Evolutionary conservation across 2,888 invertebrate genomes (phyloP).

Genomic region (Drosophila bunnanda): DNA sequence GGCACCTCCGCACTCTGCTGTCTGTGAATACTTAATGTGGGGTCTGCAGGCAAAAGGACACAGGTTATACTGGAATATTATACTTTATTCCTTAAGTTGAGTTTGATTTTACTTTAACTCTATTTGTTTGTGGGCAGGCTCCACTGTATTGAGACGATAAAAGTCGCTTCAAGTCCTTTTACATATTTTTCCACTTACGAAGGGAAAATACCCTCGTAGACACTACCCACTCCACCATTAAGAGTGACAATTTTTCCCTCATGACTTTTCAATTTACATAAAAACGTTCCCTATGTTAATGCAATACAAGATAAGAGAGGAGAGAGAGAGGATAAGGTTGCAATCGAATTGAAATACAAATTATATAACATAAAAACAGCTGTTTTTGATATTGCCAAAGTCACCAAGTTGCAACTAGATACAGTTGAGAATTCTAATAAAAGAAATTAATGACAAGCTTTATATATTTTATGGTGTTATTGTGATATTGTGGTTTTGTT

Average conservation of each 20-base stretch:
- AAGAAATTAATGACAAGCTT: too few relatives aligned
- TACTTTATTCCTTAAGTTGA: background rate
- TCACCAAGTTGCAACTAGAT: too few relatives aligned
- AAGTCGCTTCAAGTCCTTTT: background rate
- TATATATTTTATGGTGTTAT: too few relatives aligned
- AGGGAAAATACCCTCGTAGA: background rate
- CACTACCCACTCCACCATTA: background rate
- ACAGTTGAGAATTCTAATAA: too few relatives aligned
- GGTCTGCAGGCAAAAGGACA: conserved; percentile 1
- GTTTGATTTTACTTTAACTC: background rate
- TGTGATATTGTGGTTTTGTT: too few relatives aligned
- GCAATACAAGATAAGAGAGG: background rate
- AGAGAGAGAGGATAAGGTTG: background rate
- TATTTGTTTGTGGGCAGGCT: background rate
- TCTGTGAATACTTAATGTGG: conserved; percentile 19
- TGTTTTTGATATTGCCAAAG: background rate
- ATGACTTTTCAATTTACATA: conserved; percentile 26
- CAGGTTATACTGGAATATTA: background rate
- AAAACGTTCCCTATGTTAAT: conserved; percentile 14
- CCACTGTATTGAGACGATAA: conserved; percentile 4
- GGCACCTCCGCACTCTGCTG: background rate
- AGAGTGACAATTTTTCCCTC: conserved; percentile 11
- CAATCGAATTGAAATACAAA: conserved; percentile 2
- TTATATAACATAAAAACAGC: background rate
- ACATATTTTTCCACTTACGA: conserved; percentile 27